Conservation (phyloP, 92 coral and sea anemone species). For the Palythoa heliodiscus region DNA sequence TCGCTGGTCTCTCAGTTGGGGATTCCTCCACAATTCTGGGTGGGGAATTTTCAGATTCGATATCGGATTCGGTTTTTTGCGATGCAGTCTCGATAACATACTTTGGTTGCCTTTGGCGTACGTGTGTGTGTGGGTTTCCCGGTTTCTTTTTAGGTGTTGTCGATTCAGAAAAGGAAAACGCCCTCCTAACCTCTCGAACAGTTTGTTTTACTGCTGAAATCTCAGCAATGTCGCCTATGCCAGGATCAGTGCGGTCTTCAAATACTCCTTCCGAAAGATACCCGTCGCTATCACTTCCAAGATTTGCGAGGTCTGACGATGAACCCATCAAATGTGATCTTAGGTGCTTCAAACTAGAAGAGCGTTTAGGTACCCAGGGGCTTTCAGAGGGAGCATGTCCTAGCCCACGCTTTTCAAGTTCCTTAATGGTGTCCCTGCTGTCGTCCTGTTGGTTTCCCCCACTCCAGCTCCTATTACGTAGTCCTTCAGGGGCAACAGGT, state of each 20-base stretch:
- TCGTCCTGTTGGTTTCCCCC: constrained; percentile 27
- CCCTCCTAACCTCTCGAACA: constrained; percentile 77
- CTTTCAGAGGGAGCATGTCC: constrained; percentile 6
- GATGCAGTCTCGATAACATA: constrained; percentile 30
- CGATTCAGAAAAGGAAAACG: constrained; percentile 61
- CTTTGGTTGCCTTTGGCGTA: constrained; percentile 22
- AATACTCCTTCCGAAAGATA: constrained; percentile 26
- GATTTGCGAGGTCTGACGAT: constrained; percentile 2
- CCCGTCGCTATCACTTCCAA: constrained; percentile 44
- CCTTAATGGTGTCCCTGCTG: background rate
- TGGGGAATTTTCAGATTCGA: constrained; percentile 36
- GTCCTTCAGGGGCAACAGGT: constrained; percentile 26
- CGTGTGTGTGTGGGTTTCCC: constrained; percentile 36
- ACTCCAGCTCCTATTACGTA: constrained; percentile 40
- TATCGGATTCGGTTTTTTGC: constrained; percentile 30
- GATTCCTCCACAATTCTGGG: constrained; percentile 23
- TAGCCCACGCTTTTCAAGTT: constrained; percentile 22
- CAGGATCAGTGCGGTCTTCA: constrained; percentile 28
- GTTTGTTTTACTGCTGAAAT: constrained; percentile 79
- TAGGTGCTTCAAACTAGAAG: constrained; percentile 37
- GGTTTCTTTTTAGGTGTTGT: constrained; percentile 30
- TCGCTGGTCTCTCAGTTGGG: constrained; percentile 36
- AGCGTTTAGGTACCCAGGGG: constrained; percentile 45
- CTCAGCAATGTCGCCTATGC: constrained; percentile 63
- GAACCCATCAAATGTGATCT: constrained; percentile 27